These are phyloP conservation scores for Pangasius larnaudii DNA, from an alignment of 2,797 vertebrate genomes.

Conservation along the genomic window DNA sequence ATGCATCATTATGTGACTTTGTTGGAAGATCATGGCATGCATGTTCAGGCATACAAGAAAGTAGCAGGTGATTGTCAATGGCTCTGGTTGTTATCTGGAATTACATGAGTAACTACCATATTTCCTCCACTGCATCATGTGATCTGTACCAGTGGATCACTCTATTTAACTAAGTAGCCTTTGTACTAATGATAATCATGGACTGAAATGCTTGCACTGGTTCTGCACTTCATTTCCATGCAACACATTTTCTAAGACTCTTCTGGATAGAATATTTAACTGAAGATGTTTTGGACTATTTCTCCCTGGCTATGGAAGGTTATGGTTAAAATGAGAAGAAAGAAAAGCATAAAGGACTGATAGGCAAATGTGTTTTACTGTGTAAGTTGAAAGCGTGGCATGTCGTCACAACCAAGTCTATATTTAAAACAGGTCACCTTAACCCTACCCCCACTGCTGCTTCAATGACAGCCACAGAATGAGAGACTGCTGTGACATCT, in stretches of 20 bases:
- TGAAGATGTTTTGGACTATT: neutral
- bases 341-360: conserved; percentile 54
- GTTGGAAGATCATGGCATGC: neutral
- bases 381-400: conserved; percentile 74
- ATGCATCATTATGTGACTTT: conserved; percentile 8
- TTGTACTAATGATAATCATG: neutral
- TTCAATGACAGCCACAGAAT: conserved; percentile 76
- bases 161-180: neutral
- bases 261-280: neutral
- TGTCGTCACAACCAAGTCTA: conserved; percentile 83
- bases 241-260: neutral
- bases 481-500: conserved; percentile 76
- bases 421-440: conserved; percentile 85
- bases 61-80: neutral
- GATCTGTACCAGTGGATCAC: neutral
- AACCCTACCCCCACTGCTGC: conserved; percentile 72
- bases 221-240: neutral
- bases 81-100: neutral
- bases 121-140: neutral
- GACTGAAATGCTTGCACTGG: neutral
- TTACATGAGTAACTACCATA: neutral
- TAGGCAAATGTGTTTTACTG: conserved; percentile 75
- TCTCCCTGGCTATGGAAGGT: conserved; percentile 27
- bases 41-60: neutral
- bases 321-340: conserved; percentile 7